Conservation (phyloP, 2,888 invertebrate genomes). For the Eutolmus rufibarbis region DNA sequence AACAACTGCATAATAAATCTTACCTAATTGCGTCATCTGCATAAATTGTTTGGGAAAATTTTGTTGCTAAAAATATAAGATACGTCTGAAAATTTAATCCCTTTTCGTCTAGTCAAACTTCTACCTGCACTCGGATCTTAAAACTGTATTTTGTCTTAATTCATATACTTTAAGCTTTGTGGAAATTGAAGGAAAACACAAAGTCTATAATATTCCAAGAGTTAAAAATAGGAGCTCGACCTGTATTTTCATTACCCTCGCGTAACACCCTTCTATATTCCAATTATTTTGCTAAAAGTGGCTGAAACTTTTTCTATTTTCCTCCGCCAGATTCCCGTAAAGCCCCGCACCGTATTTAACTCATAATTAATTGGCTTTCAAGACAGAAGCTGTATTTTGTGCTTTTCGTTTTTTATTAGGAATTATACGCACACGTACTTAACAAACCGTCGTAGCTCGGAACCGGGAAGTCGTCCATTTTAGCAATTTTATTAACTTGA, state of each 20-base stretch:
- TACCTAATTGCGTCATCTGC: no score
- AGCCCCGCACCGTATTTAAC: not conserved
- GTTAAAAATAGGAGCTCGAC: not conserved
- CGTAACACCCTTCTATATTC: not conserved
- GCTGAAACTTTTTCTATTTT: not conserved
- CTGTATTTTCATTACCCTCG: not conserved
- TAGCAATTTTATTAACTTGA: slow-evolving; percentile 8
- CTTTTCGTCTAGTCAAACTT: no score
- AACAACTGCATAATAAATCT: no score
- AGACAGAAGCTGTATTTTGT: not conserved
- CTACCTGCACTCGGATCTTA: no score
- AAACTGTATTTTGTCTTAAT: not conserved
- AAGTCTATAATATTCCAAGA: not conserved
- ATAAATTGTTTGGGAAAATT: no score
- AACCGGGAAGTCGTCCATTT: not conserved
- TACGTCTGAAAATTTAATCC: no score
- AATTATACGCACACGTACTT: not conserved
- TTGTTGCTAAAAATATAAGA: no score
- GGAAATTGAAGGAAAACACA: not conserved
- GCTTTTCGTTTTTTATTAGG: not conserved
- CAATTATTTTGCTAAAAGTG: not conserved
- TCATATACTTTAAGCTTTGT: not conserved
- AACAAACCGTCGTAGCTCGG: not conserved
- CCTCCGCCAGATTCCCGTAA: not conserved
- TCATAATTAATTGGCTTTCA: not conserved